Conservation (phyloP, 30 jellyfish, hydroid and myxozoan genomes). For the Hydractinia symbiolongicarpus region DNA sequence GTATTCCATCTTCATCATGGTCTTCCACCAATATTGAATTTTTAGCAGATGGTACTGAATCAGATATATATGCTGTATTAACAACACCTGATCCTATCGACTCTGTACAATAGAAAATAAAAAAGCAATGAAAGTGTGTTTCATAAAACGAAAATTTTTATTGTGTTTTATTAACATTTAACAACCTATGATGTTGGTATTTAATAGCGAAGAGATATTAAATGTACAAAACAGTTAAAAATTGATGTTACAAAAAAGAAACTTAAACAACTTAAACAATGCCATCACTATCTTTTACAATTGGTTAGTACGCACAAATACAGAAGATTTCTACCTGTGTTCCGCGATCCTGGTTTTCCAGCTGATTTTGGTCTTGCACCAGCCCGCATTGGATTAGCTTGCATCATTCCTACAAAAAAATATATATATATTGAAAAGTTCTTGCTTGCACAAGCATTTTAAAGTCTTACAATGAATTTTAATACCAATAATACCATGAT, state of each 20-base stretch:
- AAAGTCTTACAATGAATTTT: no score
- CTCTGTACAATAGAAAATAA: not conserved
- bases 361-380: conserved; percentile 92
- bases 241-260: no score
- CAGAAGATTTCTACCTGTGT: conserved; percentile 2
- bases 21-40: conserved; percentile 4
- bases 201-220: not conserved
- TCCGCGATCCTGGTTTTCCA: not conserved
- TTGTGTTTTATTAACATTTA: no score
- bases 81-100: conserved; percentile 22
- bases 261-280: no score
- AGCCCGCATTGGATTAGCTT: conserved; percentile 72
- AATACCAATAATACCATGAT: no score
- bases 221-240: not conserved
- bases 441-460: no score
- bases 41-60: not conserved
- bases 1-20: conserved; percentile 26
- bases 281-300: no score
- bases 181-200: no score
- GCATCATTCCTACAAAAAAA: conserved; percentile 76
- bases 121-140: not conserved
- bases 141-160: not conserved
- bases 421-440: no score
- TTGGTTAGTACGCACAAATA: no score
- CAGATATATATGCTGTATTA: conserved; percentile 26